Conservation (phyloP, 1,140 invertebrate genomes). For the Stegodyphus dumicola region DNA sequence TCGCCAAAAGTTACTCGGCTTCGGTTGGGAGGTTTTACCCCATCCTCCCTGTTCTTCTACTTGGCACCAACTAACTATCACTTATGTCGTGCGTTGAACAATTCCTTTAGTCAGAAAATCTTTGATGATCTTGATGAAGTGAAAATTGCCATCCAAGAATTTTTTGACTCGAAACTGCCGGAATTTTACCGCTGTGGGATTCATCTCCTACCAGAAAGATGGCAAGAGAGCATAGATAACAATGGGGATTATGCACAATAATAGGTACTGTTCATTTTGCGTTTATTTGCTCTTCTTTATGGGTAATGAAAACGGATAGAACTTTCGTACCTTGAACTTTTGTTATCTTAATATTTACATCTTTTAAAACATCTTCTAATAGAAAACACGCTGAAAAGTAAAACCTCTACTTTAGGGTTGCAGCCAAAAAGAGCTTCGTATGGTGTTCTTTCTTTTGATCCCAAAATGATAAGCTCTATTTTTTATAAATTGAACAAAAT, state of each 20-base stretch:
- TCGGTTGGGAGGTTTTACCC: background rate
- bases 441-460: too few relatives aligned
- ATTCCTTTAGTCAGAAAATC: conserved; percentile 5
- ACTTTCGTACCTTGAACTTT: background rate
- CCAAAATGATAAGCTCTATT: too few relatives aligned
- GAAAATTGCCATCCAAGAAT: background rate
- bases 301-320: background rate
- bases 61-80: conserved; percentile 1
- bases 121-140: background rate
- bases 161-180: background rate
- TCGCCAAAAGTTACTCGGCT: conserved; percentile 3
- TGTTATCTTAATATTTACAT: too few relatives aligned
- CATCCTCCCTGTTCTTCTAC: conserved; percentile 4
- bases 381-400: too few relatives aligned
- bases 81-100: background rate
- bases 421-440: too few relatives aligned
- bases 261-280: background rate
- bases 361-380: too few relatives aligned
- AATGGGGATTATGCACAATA: conserved; percentile 1
- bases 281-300: conserved; percentile 6
- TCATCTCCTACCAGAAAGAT: background rate
- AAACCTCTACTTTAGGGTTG: too few relatives aligned
- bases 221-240: background rate
- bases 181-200: background rate
- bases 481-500: too few relatives aligned